phyloP scores from a whole-genome alignment of 2,888 invertebrate genomes.

The Atherix ibis region DNA sequence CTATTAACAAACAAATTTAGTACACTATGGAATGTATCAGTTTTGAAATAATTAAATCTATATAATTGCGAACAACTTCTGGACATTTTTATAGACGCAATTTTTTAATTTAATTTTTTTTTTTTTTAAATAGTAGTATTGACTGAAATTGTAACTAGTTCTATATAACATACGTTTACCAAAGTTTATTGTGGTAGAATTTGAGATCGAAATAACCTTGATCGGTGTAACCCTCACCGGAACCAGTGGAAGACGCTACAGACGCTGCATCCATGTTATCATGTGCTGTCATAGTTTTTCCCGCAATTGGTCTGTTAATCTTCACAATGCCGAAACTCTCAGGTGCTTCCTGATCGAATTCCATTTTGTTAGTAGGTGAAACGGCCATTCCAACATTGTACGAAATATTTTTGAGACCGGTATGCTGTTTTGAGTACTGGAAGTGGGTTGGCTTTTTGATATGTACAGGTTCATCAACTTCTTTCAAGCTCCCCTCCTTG shows the following conservation, averaged over 20 bases:
- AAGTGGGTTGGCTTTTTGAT: conserved; percentile 21
- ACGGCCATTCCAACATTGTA: conserved; percentile 30
- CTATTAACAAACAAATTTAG: too few species aligned
- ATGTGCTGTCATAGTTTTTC: neutral
- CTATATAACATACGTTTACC: too few species aligned
- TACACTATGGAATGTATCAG: too few species aligned
- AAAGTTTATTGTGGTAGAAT: conserved; percentile 61
- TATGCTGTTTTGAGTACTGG: conserved; percentile 28
- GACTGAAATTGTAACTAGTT: too few species aligned
- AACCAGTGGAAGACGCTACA: conserved; percentile 22
- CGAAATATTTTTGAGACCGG: conserved; percentile 31
- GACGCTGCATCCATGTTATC: conserved; percentile 7
- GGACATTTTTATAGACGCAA: too few species aligned
- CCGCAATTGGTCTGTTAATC: conserved; percentile 9
- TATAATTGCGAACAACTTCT: too few species aligned
- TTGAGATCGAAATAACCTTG: conserved; percentile 59
- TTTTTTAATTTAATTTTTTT: too few species aligned
- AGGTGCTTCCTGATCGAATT: conserved; percentile 27
- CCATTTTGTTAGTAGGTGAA: conserved; percentile 30
- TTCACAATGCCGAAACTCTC: conserved; percentile 29
- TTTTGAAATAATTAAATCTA: too few species aligned
- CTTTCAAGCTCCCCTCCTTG: too few species aligned
- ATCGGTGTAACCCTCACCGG: conserved; percentile 38
- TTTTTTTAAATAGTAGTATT: too few species aligned
- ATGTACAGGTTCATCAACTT: conserved; percentile 17